Percentiles rank a stretch among this genome's conserved stretches.
These are phyloP conservation scores for Apis mellifera DNA, from an alignment of 1,140 invertebrate genomes.

Conservation along the genomic window DNA sequence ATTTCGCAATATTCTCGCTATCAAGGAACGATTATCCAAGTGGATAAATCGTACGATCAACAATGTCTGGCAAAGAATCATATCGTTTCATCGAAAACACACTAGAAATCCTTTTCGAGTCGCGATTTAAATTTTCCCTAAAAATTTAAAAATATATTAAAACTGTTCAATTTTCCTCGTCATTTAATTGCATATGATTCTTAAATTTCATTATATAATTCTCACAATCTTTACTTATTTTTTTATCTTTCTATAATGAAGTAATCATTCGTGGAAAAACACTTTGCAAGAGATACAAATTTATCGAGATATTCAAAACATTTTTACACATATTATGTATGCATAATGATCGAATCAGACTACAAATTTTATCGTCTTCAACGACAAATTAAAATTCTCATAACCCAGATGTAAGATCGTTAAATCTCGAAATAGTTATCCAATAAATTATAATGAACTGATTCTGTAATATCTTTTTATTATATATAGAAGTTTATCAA, in stretches of 20 bases:
- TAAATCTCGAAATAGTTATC: too few relatives aligned
- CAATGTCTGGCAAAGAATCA: background rate
- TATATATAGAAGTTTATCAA: too few relatives aligned
- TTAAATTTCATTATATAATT: background rate
- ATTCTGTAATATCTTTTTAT: too few relatives aligned
- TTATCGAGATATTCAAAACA: background rate
- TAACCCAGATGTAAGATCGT: too few relatives aligned
- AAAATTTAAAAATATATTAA: background rate
- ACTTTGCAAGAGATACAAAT: background rate
- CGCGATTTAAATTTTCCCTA: background rate
- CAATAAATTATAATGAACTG: too few relatives aligned
- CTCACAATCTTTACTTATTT: too few relatives aligned
- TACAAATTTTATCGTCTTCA: background rate
- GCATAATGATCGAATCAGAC: background rate
- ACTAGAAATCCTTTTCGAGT: background rate
- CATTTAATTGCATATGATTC: background rate
- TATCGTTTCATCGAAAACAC: background rate
- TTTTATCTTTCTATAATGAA: background rate
- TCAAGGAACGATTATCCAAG: background rate
- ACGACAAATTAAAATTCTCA: too few relatives aligned
- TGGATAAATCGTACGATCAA: background rate
- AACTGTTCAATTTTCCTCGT: background rate
- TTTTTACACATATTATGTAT: too few relatives aligned
- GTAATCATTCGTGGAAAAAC: background rate
- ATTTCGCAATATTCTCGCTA: background rate